Conservation (phyloP, 2,113 vertebrate genomes). For the Raja brachyura region DNA sequence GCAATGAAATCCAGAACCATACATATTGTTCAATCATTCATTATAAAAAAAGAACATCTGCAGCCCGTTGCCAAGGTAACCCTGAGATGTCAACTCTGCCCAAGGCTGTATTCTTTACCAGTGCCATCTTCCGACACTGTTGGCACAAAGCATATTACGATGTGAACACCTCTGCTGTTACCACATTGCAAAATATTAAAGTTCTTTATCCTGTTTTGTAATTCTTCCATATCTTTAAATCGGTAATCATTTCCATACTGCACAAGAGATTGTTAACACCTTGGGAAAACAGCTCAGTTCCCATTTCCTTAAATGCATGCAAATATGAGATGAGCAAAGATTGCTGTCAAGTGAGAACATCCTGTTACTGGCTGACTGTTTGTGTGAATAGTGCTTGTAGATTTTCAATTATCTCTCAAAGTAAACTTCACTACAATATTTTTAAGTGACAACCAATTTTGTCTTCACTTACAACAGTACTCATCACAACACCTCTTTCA, state of each 20-base stretch:
- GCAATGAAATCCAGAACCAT: conserved; percentile 35
- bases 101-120: background rate
- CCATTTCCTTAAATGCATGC: background rate
- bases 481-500: background rate
- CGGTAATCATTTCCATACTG: conserved; percentile 8
- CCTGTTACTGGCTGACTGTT: background rate
- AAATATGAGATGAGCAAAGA: background rate
- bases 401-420: background rate
- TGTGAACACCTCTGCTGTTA: background rate
- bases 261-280: background rate
- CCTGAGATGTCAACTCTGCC: conserved; percentile 14
- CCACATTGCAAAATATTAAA: conserved; percentile 8
- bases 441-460: background rate
- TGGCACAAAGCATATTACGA: background rate
- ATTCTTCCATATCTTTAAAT: conserved; percentile 1
- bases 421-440: background rate
- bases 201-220: background rate
- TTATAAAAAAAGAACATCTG: background rate
- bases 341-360: background rate
- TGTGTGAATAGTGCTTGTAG: background rate
- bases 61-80: conserved; percentile 35
- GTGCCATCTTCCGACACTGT: conserved; percentile 14
- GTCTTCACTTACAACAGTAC: background rate
- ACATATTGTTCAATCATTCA: conserved; percentile 29
- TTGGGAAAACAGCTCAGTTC: background rate